A percentile compares a stretch with the other conserved stretches of the same genome.
phyloP scores from a whole-genome alignment of 2,888 invertebrate species.

The Eremobia ochroleuca region DNA sequence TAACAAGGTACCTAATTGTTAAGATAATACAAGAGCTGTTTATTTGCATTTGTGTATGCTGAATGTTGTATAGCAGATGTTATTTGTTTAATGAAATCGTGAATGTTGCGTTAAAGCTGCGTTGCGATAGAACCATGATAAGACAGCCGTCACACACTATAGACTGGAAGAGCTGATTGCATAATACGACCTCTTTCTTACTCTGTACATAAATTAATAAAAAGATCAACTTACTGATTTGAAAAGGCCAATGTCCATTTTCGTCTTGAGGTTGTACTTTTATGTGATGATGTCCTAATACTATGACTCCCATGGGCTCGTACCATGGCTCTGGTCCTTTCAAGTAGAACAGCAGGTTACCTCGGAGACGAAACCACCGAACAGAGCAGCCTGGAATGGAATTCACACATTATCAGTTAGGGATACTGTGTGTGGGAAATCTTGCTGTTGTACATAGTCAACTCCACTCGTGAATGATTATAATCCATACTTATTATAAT shows the following conservation, averaged over 20 bases:
- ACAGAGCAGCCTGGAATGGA: constrained; percentile 79
- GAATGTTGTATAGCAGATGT: background rate
- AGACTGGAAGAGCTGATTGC: background rate
- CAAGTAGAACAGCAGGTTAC: constrained; percentile 98
- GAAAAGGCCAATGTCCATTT: constrained; percentile 95
- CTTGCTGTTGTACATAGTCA: background rate
- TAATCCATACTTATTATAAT: background rate
- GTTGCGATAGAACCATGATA: background rate
- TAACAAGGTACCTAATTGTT: background rate
- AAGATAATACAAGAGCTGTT: background rate
- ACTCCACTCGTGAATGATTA: background rate
- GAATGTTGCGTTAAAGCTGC: background rate
- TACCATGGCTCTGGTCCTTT: constrained; percentile 97
- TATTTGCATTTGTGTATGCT: background rate
- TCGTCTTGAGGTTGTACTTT: constrained; percentile 91
- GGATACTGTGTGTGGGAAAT: background rate
- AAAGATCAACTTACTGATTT: constrained; percentile 92
- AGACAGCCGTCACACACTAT: background rate
- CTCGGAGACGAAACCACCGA: constrained; percentile 96
- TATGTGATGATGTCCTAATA: constrained; percentile 96
- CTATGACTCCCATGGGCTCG: constrained; percentile 96
- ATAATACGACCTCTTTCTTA: background rate
- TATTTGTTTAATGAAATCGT: constrained; percentile 1
- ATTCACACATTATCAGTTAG: constrained; percentile 1
- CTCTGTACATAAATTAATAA: background rate